Evolutionary conservation across 2,888 invertebrate species (phyloP).

Genomic region (Hybos culiciformis): DNA sequence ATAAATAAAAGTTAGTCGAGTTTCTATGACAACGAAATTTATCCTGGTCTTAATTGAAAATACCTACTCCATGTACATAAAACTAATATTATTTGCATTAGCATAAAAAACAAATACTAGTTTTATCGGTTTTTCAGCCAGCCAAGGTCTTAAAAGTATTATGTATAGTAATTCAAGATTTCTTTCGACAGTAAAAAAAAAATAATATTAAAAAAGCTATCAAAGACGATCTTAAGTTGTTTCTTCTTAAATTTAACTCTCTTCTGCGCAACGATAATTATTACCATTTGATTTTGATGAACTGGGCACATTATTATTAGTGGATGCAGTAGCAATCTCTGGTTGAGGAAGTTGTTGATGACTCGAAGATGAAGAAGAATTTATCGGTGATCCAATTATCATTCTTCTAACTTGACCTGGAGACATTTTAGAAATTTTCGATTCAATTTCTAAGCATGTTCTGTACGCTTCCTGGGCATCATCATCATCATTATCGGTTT

Average conservation of each 20-base stretch:
- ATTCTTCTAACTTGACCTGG: conserved; percentile 25
- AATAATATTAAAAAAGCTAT: too few species aligned
- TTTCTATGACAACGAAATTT: too few species aligned
- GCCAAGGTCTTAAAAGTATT: too few species aligned
- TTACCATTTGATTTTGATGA: conserved; percentile 7
- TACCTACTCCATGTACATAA: too few species aligned
- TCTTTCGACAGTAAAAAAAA: too few species aligned
- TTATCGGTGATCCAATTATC: conserved; percentile 25
- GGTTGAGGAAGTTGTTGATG: conserved; percentile 17
- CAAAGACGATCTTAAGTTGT: too few species aligned
- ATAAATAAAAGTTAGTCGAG: too few species aligned
- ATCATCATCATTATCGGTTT: conserved; percentile 1
- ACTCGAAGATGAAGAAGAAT: conserved; percentile 20
- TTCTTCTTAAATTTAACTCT: background rate
- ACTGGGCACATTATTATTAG: conserved; percentile 9
- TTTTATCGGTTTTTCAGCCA: too few species aligned
- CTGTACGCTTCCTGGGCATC: conserved; percentile 12
- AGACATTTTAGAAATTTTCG: conserved; percentile 23
- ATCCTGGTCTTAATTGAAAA: too few species aligned
- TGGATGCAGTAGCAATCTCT: conserved; percentile 9
- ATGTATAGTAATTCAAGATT: too few species aligned
- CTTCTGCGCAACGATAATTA: background rate
- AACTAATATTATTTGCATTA: too few species aligned
- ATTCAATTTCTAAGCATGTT: conserved; percentile 21
- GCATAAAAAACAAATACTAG: too few species aligned